A percentile compares a stretch with the other conserved stretches of the same genome.
Conservation (phyloP, 2,888 invertebrate genomes). For the Rhynchonema sp. region DNA sequence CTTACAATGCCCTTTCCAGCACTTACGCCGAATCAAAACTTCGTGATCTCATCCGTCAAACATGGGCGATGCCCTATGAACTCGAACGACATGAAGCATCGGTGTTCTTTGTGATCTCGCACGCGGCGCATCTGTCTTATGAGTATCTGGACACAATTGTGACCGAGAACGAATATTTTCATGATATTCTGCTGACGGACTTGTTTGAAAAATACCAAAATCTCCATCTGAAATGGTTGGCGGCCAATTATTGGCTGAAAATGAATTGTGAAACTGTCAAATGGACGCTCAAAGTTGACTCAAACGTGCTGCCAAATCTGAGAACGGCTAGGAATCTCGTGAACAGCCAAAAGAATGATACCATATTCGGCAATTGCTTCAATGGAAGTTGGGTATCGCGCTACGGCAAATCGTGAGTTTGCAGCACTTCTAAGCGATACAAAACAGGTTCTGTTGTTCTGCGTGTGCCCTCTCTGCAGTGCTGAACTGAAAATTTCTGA, state of each 20-base stretch:
- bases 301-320: background rate
- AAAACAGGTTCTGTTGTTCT: background rate
- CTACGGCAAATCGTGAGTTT: too few relatives aligned
- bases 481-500: background rate
- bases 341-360: too few relatives aligned
- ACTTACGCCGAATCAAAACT: too few relatives aligned
- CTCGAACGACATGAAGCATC: background rate
- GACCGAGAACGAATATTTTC: background rate
- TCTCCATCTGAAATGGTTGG: background rate
- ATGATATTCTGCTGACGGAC: background rate
- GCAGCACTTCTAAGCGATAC: too few relatives aligned
- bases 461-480: too few relatives aligned
- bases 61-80: background rate
- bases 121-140: background rate
- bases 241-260: background rate
- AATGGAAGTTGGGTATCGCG: too few relatives aligned
- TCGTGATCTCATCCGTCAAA: too few relatives aligned
- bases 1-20: too few relatives aligned
- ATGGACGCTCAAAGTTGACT: too few relatives aligned
- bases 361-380: too few relatives aligned
- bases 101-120: background rate
- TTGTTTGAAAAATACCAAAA: background rate
- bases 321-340: background rate
- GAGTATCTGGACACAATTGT: background rate
- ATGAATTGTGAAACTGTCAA: too few relatives aligned